Percentiles rank a stretch among this genome's conserved stretches.
phyloP scores from a whole-genome alignment of 30 jellyfish, hydroid and myxozoan species.

The Turritopsis rubra region DNA sequence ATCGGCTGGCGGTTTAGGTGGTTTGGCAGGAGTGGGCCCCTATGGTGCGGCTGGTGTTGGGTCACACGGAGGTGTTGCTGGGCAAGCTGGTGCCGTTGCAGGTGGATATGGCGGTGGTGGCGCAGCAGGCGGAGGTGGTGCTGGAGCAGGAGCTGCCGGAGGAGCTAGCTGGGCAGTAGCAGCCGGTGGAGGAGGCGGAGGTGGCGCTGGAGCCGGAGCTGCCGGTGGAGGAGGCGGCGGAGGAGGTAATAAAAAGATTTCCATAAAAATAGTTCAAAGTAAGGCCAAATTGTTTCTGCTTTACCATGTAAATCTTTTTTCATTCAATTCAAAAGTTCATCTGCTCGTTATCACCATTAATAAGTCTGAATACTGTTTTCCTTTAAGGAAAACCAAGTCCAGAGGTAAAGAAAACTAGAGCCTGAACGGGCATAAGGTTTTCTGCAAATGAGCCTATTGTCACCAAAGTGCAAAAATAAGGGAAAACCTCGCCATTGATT shows the following conservation, averaged over 20 bases:
- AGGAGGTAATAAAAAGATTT: not conserved
- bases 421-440: too few species aligned
- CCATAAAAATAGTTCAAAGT: too few species aligned
- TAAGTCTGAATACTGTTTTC: not conserved
- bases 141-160: constrained; percentile 54
- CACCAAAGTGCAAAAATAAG: too few species aligned
- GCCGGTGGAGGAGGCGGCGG: constrained; percentile 32
- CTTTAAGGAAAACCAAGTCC: too few species aligned
- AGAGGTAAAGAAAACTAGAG: too few species aligned
- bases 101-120: constrained; percentile 58
- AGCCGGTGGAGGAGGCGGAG: constrained; percentile 64
- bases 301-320: not conserved
- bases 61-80: constrained; percentile 75
- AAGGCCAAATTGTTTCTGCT: not conserved
- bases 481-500: too few species aligned
- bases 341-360: not conserved
- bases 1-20: constrained; percentile 41
- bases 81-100: constrained; percentile 72
- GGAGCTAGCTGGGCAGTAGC: constrained; percentile 56
- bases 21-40: constrained; percentile 34
- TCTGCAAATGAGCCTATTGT: too few species aligned
- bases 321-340: not conserved
- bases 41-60: constrained; percentile 38
- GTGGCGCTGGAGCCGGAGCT: constrained; percentile 46
- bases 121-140: constrained; percentile 54